Percentiles rank a stretch among this genome's conserved stretches.
These are phyloP conservation scores for Lamellibrachia luymesi DNA, from an alignment of 1,140 invertebrate genomes.

Conservation along the genomic window DNA sequence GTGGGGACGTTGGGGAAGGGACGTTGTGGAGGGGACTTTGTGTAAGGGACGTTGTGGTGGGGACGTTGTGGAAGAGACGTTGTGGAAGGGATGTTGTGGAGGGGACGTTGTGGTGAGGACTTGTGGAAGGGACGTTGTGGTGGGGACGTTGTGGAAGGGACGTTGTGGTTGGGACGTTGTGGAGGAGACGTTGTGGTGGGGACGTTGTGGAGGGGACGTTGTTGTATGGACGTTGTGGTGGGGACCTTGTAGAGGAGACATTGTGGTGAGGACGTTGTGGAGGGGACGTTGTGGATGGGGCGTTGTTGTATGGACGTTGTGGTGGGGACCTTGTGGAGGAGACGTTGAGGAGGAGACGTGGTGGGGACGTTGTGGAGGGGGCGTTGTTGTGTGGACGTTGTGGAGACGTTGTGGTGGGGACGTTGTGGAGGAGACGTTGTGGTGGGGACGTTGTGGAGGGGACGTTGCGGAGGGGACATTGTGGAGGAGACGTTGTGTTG, in stretches of 20 bases:
- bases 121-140: not conserved
- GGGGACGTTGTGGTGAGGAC: not conserved
- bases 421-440: not conserved
- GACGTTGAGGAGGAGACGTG: not conserved
- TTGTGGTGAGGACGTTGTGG: not conserved
- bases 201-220: not conserved
- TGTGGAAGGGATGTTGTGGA: not conserved
- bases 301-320: not conserved
- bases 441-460: not conserved
- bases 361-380: not conserved
- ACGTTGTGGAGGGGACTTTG: not conserved
- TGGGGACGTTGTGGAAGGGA: not conserved
- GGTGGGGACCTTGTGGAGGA: not conserved
- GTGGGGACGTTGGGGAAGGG: not conserved
- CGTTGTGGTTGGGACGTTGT: not conserved
- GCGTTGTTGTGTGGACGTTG: not conserved
- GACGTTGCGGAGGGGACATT: not conserved
- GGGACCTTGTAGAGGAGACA: not conserved
- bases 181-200: not conserved
- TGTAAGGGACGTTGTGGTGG: not conserved
- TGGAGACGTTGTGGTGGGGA: not conserved
- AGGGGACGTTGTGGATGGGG: too few relatives aligned
- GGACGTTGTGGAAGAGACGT: not conserved
- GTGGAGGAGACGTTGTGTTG: not conserved
- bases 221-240: not conserved